These are phyloP conservation scores for Drosophila lutescens DNA, from an alignment of 2,888 invertebrate species.

Conservation along the genomic window DNA sequence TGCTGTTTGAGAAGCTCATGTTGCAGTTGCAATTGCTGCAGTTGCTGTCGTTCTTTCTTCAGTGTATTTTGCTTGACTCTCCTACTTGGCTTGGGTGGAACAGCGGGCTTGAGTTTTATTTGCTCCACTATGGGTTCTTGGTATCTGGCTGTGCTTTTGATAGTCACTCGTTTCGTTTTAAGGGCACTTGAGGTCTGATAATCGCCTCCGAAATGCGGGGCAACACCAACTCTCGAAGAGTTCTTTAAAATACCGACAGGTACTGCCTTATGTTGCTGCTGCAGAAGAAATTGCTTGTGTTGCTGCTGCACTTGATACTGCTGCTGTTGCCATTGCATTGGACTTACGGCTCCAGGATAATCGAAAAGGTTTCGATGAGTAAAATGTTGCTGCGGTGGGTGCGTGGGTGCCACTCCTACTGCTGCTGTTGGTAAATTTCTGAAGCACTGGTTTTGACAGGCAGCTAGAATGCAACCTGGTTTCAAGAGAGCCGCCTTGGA, in stretches of 20 bases:
- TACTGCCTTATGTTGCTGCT: background rate
- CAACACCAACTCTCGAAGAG: background rate
- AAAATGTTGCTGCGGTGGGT: background rate
- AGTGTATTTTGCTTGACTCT: background rate
- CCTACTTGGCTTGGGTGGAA: background rate
- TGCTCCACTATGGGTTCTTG: background rate
- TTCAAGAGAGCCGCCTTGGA: conserved; percentile 5
- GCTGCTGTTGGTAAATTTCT: background rate
- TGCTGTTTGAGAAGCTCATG: conserved; percentile 8
- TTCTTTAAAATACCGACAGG: conserved; percentile 22
- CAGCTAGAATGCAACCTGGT: conserved; percentile 1
- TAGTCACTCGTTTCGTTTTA: conserved; percentile 14
- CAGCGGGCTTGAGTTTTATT: conserved; percentile 1
- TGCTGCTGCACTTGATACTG: conserved; percentile 17
- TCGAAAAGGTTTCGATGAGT: background rate
- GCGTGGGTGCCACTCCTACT: background rate
- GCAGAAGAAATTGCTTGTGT: conserved; percentile 1
- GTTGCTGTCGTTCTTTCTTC: conserved; percentile 5
- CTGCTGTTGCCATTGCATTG: conserved; percentile 8
- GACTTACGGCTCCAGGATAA: background rate
- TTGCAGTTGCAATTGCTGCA: conserved; percentile 5
- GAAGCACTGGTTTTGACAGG: conserved; percentile 3
- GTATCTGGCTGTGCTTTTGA: background rate
- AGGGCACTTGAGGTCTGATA: background rate
- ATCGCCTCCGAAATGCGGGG: background rate